phyloP scores from a whole-genome alignment of 1,140 invertebrate species.

The Rhynchophorus ferrugineus region DNA sequence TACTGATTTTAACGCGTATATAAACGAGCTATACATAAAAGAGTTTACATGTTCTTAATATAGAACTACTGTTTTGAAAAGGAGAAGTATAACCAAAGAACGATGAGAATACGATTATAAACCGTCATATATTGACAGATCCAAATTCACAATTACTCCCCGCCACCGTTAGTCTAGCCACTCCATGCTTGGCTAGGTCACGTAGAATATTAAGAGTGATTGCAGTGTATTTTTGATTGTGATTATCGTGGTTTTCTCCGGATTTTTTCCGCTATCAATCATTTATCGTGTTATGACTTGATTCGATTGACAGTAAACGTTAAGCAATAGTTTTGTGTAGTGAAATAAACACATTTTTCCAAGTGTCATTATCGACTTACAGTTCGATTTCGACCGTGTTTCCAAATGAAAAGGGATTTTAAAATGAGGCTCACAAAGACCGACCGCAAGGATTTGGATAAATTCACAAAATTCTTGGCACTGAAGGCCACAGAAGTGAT shows the following conservation, averaged over 20 bases:
- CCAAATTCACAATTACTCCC: neutral
- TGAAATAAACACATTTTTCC: neutral
- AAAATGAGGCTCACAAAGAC: conserved; percentile 50
- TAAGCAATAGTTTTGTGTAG: neutral
- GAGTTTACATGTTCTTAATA: too few relatives aligned
- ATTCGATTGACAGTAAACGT: neutral
- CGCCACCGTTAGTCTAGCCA: neutral
- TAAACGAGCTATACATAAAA: too few relatives aligned
- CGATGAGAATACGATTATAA: neutral
- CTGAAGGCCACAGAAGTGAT: conserved; percentile 85
- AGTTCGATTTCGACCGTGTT: neutral
- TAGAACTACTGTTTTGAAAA: too few relatives aligned
- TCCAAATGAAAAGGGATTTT: conserved; percentile 17
- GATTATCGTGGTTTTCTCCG: neutral
- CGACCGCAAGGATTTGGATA: conserved; percentile 73
- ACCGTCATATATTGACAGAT: neutral
- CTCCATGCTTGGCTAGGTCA: conserved; percentile 11
- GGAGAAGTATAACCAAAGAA: neutral
- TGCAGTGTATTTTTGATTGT: neutral
- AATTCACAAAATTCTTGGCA: conserved; percentile 80
- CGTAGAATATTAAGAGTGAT: neutral
- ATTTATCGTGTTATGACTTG: neutral
- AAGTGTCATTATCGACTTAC: conserved; percentile 1
- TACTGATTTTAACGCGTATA: neutral
- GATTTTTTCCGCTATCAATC: neutral